phyloP scores from a whole-genome alignment of 2,113 vertebrate species.

The Rhodinocichla rosea region DNA sequence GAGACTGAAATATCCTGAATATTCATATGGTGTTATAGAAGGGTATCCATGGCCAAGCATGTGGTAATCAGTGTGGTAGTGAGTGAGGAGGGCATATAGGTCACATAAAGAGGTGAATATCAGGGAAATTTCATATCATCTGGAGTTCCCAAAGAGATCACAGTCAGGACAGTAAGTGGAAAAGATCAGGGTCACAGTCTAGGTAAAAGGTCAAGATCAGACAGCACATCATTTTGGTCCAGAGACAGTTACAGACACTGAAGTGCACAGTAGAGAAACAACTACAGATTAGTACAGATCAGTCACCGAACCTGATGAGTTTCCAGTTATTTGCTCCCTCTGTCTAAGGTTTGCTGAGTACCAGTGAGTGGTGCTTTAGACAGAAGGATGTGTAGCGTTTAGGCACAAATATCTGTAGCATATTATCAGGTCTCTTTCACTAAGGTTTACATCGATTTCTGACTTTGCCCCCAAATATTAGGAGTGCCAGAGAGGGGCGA shows the following conservation, averaged over 20 bases:
- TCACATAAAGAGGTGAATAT: background rate
- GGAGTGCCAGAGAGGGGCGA: background rate
- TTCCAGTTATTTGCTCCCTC: background rate
- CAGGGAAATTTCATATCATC: background rate
- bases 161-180: background rate
- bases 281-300: background rate
- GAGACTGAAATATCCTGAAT: background rate
- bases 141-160: background rate
- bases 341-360: background rate
- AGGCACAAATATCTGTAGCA: background rate
- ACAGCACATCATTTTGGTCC: background rate
- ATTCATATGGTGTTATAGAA: background rate
- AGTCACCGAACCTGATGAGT: background rate
- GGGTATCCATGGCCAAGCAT: background rate
- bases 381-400: background rate
- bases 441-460: background rate
- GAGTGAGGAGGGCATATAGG: background rate
- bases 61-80: background rate
- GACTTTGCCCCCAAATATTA: background rate
- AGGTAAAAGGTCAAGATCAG: background rate
- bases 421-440: background rate
- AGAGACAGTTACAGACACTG: background rate
- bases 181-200: background rate
- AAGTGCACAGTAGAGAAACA: background rate
- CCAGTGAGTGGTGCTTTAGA: background rate